A percentile compares a stretch with the other conserved stretches of the same genome.
Conservation (phyloP, 2,113 vertebrate genomes). For the Phalacrocorax brasilianus region DNA sequence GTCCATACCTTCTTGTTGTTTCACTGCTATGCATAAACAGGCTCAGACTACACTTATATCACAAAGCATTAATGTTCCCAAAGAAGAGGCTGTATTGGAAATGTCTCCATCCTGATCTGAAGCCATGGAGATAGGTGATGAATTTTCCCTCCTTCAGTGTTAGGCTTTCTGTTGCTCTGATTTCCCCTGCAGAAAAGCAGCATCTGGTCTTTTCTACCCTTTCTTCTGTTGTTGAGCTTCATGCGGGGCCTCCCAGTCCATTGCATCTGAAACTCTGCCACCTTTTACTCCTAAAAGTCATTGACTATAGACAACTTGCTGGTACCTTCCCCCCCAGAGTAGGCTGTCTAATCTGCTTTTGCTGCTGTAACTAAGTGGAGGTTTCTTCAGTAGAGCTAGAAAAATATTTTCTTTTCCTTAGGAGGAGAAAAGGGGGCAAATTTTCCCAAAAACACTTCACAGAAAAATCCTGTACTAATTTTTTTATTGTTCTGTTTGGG, state of each 20-base stretch:
- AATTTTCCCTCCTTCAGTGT: not conserved
- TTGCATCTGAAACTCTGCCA: not conserved
- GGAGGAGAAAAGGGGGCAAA: not conserved
- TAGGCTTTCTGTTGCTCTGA: not conserved
- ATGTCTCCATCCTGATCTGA: not conserved
- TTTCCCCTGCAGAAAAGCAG: not conserved
- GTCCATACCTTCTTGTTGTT: not conserved
- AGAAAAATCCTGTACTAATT: not conserved
- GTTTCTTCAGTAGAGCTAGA: not conserved
- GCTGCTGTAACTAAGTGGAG: not conserved
- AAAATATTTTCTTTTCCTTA: not conserved
- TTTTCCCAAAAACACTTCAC: not conserved
- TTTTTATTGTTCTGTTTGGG: not conserved
- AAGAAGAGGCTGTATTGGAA: not conserved
- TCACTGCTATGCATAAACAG: not conserved
- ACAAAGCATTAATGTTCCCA: not conserved
- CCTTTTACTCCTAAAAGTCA: not conserved
- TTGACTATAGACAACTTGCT: not conserved
- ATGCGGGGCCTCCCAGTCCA: not conserved
- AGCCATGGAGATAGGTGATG: not conserved
- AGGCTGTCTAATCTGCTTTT: not conserved
- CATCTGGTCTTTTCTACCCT: not conserved
- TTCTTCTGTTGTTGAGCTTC: not conserved
- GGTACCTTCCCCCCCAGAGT: not conserved
- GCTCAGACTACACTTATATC: not conserved